Evolutionary conservation across 2,797 vertebrate genomes (phyloP).

Genomic region (Emys orbicularis): DNA sequence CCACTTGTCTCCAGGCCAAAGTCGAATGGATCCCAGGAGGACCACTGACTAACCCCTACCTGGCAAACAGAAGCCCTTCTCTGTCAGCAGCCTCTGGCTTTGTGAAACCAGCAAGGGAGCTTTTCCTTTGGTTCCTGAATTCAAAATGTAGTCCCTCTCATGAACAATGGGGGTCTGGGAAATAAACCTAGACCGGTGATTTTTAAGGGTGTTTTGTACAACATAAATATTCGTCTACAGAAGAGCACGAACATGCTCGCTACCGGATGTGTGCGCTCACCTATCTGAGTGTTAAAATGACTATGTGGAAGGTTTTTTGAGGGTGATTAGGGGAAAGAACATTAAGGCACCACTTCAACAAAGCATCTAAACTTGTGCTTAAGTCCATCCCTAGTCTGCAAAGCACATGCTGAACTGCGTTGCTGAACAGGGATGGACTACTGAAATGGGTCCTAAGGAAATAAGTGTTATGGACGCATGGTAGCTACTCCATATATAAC

Average conservation of each 20-base stretch:
- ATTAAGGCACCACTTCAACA: not conserved
- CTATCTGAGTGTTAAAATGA: not conserved
- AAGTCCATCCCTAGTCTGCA: not conserved
- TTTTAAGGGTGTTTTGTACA: not conserved
- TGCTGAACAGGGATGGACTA: not conserved
- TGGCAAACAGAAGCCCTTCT: fast-evolving
- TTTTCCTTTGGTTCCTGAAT: not conserved
- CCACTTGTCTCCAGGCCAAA: not conserved
- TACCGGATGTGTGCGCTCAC: not conserved
- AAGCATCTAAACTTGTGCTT: not conserved
- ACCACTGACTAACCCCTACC: not conserved
- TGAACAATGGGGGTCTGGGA: not conserved
- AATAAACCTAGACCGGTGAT: not conserved
- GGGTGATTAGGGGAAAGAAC: not conserved
- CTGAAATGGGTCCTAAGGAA: not conserved
- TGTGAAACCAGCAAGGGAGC: no score
- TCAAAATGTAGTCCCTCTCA: not conserved
- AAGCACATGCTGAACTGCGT: not conserved
- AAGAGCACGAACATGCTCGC: not conserved
- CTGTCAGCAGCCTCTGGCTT: not conserved
- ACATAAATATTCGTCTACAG: not conserved
- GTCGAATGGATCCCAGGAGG: not conserved
- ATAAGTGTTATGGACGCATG: not conserved
- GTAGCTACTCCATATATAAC: not conserved
- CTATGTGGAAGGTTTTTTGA: not conserved